Conservation (phyloP, 2,797 vertebrate species). For the Pangasius larnaudii region DNA sequence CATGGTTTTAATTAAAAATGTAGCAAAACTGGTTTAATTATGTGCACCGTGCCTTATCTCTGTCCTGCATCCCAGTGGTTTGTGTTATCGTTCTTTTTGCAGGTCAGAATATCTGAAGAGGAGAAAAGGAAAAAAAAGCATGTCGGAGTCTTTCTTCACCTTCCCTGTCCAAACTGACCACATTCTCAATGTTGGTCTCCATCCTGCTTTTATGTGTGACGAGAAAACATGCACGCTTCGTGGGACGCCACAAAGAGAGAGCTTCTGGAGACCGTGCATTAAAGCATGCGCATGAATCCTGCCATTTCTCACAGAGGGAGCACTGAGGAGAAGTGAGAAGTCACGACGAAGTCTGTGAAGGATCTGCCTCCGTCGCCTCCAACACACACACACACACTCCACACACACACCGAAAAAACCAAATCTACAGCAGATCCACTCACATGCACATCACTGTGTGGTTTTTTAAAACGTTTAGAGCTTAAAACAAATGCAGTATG, state of each 20-base stretch:
- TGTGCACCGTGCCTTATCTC: conserved; percentile 43
- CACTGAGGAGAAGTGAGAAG: conserved; percentile 56
- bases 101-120: neutral
- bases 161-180: neutral
- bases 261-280: neutral
- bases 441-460: too few species aligned
- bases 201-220: neutral
- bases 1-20: conserved; percentile 65
- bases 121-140: neutral
- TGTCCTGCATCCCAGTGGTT: neutral
- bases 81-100: conserved; percentile 19
- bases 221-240: neutral
- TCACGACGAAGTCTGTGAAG: conserved; percentile 60
- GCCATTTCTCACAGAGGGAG: conserved; percentile 25
- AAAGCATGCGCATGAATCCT: conserved; percentile 50
- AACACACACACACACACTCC: neutral
- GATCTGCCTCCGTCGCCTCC: conserved; percentile 37
- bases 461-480: neutral
- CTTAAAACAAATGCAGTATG: too few species aligned
- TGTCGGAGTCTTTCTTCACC: neutral
- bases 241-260: neutral
- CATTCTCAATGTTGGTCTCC: neutral
- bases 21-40: conserved; percentile 61
- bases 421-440: neutral
- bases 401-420: neutral